Conservation (phyloP, 2,113 vertebrate species). For the Mastomys coucha region DNA sequence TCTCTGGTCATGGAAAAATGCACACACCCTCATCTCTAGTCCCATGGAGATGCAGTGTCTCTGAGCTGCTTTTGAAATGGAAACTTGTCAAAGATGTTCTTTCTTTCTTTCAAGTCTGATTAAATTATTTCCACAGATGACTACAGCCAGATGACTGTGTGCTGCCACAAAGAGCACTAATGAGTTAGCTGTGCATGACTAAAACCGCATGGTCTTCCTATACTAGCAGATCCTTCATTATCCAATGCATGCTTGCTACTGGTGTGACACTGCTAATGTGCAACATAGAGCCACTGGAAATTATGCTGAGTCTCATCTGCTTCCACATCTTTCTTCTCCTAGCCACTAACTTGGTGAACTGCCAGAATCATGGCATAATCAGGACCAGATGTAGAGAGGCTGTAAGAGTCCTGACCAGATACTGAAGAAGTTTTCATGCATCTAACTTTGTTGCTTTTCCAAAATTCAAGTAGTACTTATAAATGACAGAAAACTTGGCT, state of each 20-base stretch:
- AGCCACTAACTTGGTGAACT: neutral
- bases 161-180: neutral
- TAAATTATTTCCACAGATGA: constrained; percentile 61
- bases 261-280: too few relatives aligned
- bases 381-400: neutral
- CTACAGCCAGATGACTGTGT: neutral
- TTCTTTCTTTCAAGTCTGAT: constrained; percentile 51
- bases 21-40: neutral
- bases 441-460: neutral
- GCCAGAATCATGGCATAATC: neutral
- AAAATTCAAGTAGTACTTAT: neutral
- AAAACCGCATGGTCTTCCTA: neutral
- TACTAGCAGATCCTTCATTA: neutral
- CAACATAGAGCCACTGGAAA: too few relatives aligned
- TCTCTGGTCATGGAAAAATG: neutral
- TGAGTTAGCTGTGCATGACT: neutral
- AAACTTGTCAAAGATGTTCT: constrained; percentile 57
- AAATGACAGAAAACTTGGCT: neutral
- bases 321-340: neutral
- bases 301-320: neutral
- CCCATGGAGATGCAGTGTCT: neutral
- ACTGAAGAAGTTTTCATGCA: neutral
- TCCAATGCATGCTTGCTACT: neutral
- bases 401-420: neutral
- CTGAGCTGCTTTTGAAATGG: constrained; percentile 42